phyloP scores from a whole-genome alignment of 53 echinoderm and acorn worm genomes.

The Pentamera pediparva region DNA sequence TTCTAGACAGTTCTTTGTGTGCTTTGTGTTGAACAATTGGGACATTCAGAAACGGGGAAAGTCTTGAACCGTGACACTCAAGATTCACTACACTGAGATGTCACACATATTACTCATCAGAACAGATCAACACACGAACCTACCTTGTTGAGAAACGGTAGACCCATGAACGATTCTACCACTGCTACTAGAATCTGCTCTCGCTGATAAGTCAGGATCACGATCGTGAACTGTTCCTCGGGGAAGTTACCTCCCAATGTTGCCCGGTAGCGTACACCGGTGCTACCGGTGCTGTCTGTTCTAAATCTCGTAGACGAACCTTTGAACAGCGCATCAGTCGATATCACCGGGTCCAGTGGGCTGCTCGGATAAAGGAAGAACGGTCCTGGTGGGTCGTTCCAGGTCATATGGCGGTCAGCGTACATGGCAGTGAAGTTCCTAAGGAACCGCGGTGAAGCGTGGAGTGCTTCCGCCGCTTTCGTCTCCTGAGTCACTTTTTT shows the following conservation, averaged over 20 bases:
- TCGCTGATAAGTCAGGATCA: constrained; percentile 95
- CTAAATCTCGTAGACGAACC: constrained; percentile 87
- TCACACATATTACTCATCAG: too few species aligned
- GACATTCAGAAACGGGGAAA: too few species aligned
- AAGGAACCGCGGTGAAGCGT: constrained; percentile 77
- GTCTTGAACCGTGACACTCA: too few species aligned
- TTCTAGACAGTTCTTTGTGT: too few species aligned
- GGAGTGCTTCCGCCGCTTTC: constrained; percentile 79
- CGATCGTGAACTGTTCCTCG: constrained; percentile 93
- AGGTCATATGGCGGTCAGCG: constrained; percentile 46
- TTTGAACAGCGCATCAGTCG: constrained; percentile 85
- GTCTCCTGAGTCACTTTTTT: constrained; percentile 60
- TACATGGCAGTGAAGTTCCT: constrained; percentile 83
- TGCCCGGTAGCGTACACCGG: constrained; percentile 89
- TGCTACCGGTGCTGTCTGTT: constrained; percentile 82
- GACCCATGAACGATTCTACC: constrained; percentile 79
- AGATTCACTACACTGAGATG: too few species aligned
- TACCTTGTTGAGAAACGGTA: constrained; percentile 98
- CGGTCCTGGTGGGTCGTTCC: constrained; percentile 91
- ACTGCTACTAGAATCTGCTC: constrained; percentile 78
- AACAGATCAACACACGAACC: too few species aligned
- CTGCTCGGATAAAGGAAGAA: constrained; percentile 74
- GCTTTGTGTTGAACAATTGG: too few species aligned
- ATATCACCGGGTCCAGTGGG: constrained; percentile 86
- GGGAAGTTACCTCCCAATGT: constrained; percentile 93